These are phyloP conservation scores for Sminthurides aquaticus DNA, from an alignment of 2,888 invertebrate genomes.

Conservation along the genomic window DNA sequence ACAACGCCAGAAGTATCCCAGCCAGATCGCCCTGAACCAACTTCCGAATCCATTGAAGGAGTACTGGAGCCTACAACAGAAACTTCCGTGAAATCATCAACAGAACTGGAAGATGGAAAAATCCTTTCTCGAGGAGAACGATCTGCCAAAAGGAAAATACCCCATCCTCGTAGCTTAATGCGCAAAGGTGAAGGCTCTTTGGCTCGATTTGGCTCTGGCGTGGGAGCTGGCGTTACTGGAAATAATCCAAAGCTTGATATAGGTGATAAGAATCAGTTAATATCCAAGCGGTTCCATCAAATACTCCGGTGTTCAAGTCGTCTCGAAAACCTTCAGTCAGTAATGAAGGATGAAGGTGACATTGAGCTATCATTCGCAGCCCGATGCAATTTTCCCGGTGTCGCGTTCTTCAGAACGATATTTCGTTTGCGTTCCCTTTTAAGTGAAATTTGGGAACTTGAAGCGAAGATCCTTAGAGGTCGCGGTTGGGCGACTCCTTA, in stretches of 20 bases:
- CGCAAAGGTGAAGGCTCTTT: constrained; percentile 17
- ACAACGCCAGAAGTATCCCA: neutral
- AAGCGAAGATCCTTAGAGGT: constrained; percentile 32
- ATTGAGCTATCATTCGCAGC: constrained; percentile 37
- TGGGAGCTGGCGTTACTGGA: neutral
- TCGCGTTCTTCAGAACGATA: constrained; percentile 40
- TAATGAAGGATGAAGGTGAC: constrained; percentile 25
- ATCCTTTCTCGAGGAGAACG: neutral
- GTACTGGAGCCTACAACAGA: neutral
- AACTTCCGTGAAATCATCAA: neutral
- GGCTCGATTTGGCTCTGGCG: constrained; percentile 17
- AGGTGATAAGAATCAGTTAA: constrained; percentile 34
- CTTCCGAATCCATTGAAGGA: neutral
- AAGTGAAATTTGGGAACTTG: constrained; percentile 39
- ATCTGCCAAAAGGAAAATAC: constrained; percentile 30
- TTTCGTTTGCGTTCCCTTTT: constrained; percentile 36
- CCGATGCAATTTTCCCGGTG: constrained; percentile 41
- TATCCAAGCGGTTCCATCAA: constrained; percentile 31
- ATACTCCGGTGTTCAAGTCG: constrained; percentile 33
- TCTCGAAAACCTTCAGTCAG: constrained; percentile 12
- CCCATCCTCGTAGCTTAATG: constrained; percentile 41
- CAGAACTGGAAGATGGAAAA: neutral
- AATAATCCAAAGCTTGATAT: constrained; percentile 11
- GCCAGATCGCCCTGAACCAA: neutral
- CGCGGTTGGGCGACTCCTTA: constrained; percentile 41